Conservation (phyloP, 2,113 vertebrate species). For the Indri indri region DNA sequence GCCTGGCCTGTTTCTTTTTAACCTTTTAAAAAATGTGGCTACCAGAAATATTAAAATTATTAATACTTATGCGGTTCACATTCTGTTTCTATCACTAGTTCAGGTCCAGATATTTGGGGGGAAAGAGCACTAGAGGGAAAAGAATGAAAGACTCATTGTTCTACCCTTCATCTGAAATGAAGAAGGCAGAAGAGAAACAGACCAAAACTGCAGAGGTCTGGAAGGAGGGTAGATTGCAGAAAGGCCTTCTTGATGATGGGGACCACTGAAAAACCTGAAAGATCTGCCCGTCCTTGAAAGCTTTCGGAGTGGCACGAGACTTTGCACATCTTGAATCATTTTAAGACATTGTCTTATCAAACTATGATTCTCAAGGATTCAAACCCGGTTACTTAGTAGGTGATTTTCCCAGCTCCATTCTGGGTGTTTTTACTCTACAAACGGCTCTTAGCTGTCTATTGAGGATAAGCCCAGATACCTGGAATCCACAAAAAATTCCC, state of each 20-base stretch:
- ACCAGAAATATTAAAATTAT: background rate
- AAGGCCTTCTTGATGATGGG: background rate
- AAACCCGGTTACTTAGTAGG: background rate
- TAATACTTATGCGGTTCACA: background rate
- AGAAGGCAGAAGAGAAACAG: background rate
- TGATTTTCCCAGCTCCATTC: background rate
- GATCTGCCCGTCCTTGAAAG: background rate
- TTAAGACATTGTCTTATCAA: background rate
- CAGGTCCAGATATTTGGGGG: background rate
- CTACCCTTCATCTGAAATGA: background rate
- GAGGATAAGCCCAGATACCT: background rate
- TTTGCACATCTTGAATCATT: background rate
- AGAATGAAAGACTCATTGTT: background rate
- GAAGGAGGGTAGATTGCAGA: background rate
- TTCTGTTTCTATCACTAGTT: background rate
- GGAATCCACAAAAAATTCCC: constrained; percentile 10
- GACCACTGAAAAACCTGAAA: background rate
- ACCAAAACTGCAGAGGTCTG: background rate
- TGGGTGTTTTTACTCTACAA: background rate
- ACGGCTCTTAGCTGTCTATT: background rate
- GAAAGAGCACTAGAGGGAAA: background rate
- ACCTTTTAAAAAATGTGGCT: background rate
- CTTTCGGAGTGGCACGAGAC: background rate
- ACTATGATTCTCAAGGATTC: background rate
- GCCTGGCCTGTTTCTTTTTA: background rate